These are phyloP conservation scores for Thaumetopoea pityocampa DNA, from an alignment of 1,140 invertebrate genomes.

Conservation along the genomic window DNA sequence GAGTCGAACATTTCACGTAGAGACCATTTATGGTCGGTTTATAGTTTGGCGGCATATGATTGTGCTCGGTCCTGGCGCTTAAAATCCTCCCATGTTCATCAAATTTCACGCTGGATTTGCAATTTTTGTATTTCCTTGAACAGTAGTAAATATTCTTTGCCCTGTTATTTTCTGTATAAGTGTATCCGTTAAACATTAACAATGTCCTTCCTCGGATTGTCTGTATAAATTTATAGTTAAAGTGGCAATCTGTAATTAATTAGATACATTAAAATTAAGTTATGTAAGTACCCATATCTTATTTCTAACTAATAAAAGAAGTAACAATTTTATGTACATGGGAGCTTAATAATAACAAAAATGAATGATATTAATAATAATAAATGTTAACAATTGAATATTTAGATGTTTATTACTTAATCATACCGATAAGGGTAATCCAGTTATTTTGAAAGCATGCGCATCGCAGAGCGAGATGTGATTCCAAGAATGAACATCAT, in stretches of 20 bases:
- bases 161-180: constrained; percentile 22
- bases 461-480: too few species aligned
- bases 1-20: constrained; percentile 27
- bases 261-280: not conserved
- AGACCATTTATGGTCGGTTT: constrained; percentile 15
- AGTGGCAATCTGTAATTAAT: constrained; percentile 6
- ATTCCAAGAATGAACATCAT: too few species aligned
- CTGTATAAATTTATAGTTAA: constrained; percentile 16
- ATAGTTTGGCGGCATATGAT: constrained; percentile 26
- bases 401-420: too few species aligned
- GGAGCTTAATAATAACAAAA: too few species aligned
- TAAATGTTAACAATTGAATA: too few species aligned
- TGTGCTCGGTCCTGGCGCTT: constrained; percentile 11
- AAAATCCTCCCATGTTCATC: constrained; percentile 15
- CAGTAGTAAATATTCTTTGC: constrained; percentile 24
- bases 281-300: too few species aligned
- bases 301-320: too few species aligned
- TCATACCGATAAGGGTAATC: too few species aligned
- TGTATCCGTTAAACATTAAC: constrained; percentile 24
- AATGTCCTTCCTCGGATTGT: constrained; percentile 12
- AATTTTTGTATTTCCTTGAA: constrained; percentile 15
- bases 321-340: too few species aligned
- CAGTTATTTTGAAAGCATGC: too few species aligned
- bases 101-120: constrained; percentile 25
- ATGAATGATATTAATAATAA: too few species aligned